phyloP scores from a whole-genome alignment of 1,140 invertebrate species.

The Apis cerana region DNA sequence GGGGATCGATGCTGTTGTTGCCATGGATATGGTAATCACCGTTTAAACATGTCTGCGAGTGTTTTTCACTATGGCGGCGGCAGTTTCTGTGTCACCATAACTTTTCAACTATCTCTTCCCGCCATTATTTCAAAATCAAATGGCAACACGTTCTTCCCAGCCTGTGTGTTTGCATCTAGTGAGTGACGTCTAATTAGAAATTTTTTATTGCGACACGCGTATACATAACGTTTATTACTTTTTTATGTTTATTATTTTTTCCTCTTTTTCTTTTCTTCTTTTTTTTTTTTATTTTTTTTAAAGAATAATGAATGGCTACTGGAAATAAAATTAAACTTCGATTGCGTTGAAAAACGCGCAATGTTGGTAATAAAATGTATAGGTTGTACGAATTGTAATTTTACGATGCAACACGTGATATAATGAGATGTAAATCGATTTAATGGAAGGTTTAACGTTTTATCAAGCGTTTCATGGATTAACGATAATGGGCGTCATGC shows the following conservation, averaged over 20 bases:
- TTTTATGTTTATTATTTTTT: neutral
- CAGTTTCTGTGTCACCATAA: slow-evolving; percentile 39
- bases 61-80: slow-evolving; percentile 49
- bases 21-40: slow-evolving; percentile 63
- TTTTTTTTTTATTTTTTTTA: too few relatives aligned
- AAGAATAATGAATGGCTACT: too few relatives aligned
- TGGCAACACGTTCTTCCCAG: too few relatives aligned
- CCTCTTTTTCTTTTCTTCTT: too few relatives aligned
- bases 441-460: neutral
- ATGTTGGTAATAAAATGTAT: neutral
- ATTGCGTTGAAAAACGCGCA: neutral
- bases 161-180: neutral
- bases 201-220: neutral
- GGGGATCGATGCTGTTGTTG: slow-evolving; percentile 63
- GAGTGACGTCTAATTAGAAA: neutral
- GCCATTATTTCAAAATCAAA: slow-evolving; percentile 12
- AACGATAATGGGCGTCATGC: neutral
- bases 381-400: neutral
- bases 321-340: neutral
- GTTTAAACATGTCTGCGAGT: slow-evolving; percentile 55
- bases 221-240: too few relatives aligned
- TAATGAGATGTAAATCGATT: neutral
- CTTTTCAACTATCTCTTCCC: slow-evolving; percentile 35
- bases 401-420: neutral
- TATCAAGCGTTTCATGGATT: neutral